Conservation (phyloP, 2,888 invertebrate genomes). For the Eubasilissa splendida region DNA sequence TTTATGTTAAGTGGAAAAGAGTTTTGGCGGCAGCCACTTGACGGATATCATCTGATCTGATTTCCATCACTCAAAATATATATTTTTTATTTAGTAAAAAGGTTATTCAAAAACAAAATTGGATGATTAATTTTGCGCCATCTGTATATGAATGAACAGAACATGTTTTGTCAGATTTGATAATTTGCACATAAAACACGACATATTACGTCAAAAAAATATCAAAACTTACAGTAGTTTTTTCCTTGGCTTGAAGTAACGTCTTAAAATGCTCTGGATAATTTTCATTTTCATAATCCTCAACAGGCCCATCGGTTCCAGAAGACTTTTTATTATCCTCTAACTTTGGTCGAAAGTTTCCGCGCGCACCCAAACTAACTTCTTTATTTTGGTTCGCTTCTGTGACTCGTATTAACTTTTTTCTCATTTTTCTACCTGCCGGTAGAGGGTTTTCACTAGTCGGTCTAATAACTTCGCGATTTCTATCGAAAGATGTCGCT, state of each 20-base stretch:
- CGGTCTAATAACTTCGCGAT: neutral
- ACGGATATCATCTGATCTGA: too few relatives aligned
- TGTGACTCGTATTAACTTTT: slow-evolving; percentile 17
- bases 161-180: neutral
- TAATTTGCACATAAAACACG: too few relatives aligned
- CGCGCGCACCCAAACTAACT: slow-evolving; percentile 28
- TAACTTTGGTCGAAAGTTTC: slow-evolving; percentile 43
- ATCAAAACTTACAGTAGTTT: slow-evolving; percentile 65
- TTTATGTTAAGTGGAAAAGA: too few relatives aligned
- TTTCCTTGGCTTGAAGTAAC: slow-evolving; percentile 75
- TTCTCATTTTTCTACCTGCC: slow-evolving; percentile 37
- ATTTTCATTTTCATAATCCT: slow-evolving; percentile 76
- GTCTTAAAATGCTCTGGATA: slow-evolving; percentile 79
- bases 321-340: slow-evolving; percentile 29
- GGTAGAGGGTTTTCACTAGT: slow-evolving; percentile 30
- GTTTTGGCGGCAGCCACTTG: too few relatives aligned
- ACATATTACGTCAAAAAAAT: neutral
- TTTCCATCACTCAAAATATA: too few relatives aligned
- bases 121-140: too few relatives aligned
- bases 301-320: slow-evolving; percentile 60
- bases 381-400: slow-evolving; percentile 41
- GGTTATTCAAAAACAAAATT: too few relatives aligned
- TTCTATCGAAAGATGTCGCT: slow-evolving; percentile 17
- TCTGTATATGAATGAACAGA: neutral
- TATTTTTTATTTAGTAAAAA: too few relatives aligned